Evolutionary conservation across 2,888 invertebrate species (phyloP).

Genomic region (Schizaphis graminum): DNA sequence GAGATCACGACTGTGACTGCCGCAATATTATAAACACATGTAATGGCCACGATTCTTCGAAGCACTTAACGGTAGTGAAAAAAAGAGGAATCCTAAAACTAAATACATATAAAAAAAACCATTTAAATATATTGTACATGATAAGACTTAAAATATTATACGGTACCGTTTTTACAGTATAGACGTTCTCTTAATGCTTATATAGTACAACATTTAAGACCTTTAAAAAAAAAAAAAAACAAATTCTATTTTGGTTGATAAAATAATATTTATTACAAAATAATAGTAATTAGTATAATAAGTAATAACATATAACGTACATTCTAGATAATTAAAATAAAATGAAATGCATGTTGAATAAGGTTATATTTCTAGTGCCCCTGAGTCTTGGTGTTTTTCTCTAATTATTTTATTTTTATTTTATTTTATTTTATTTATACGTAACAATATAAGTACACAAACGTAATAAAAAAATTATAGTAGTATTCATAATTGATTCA

Average conservation of each 20-base stretch:
- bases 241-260: neutral
- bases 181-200: neutral
- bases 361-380: neutral
- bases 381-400: neutral
- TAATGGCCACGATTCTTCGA: slow-evolving; percentile 3
- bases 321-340: neutral
- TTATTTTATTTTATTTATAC: neutral
- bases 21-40: neutral
- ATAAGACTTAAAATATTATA: neutral
- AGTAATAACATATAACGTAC: neutral
- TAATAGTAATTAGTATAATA: neutral
- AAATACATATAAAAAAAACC: neutral
- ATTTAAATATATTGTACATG: neutral
- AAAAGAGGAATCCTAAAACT: slow-evolving; percentile 40
- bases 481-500: too few relatives aligned
- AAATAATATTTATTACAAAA: neutral
- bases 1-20: slow-evolving; percentile 24
- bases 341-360: neutral
- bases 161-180: neutral
- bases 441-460: neutral
- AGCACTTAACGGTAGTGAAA: slow-evolving; percentile 18
- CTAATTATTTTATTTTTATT: neutral
- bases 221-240: neutral
- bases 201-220: neutral
- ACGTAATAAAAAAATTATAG: too few relatives aligned